These are phyloP conservation scores for Strix aluco DNA, from an alignment of 2,113 vertebrate species.

Conservation along the genomic window DNA sequence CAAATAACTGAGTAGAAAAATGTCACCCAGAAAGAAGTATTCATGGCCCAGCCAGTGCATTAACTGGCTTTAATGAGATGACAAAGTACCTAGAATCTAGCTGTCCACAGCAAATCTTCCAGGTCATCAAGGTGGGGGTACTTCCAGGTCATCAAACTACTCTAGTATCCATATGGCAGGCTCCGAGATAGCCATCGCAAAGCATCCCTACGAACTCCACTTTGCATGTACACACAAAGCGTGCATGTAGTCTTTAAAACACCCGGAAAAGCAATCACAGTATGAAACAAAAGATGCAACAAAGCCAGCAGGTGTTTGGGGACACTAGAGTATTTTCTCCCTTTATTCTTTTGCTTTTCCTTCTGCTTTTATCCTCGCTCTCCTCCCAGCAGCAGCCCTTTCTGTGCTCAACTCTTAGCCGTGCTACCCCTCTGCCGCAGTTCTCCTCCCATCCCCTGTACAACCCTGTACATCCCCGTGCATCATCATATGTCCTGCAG, in stretches of 20 bases:
- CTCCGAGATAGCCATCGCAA: not conserved
- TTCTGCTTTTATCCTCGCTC: not conserved
- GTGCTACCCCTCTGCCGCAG: fast-evolving
- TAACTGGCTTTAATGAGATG: not conserved
- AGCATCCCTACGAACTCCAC: not conserved
- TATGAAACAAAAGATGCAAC: not conserved
- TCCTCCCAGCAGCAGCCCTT: not conserved
- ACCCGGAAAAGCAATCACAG: not conserved
- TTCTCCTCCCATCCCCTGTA: not conserved
- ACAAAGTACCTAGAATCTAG: not conserved
- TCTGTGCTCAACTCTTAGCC: fast-evolving
- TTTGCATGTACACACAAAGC: not conserved
- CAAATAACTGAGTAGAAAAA: not conserved
- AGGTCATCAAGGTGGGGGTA: not conserved
- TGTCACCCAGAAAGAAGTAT: not conserved
- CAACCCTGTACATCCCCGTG: not conserved
- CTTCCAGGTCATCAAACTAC: not conserved
- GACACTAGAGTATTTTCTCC: not conserved
- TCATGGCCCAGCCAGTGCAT: not conserved
- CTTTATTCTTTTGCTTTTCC: not conserved
- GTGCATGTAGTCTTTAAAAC: fast-evolving
- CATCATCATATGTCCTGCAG: not conserved
- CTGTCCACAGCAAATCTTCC: not conserved
- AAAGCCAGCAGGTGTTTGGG: not conserved
- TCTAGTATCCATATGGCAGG: not conserved